Evolutionary conservation across 2,113 vertebrate genomes (phyloP), one percentile per base, ranked within the genome.

Genomic region (Rhabdornis inornatus): DNA sequence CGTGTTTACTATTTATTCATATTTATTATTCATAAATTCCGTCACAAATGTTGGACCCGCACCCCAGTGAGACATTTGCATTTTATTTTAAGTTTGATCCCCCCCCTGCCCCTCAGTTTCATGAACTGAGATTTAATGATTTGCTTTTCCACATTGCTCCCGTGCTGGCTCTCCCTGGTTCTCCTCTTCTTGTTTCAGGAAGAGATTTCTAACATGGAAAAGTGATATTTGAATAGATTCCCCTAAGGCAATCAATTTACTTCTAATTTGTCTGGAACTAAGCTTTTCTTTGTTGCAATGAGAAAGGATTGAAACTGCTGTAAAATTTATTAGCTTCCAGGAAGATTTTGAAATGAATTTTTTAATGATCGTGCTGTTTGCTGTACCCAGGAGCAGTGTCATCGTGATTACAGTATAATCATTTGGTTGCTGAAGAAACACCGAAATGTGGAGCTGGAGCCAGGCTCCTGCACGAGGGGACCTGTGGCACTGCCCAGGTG

Each of bases 211-310:
- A 98, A 98, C 93, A 92, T 92, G 91, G 96, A 98, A 97, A 98
- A 98, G 96, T 97, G 95, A 97, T 98, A 98, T 98, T 98, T 98
- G 97, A 98, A 97, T 97, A 97, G 92, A 98, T 97, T 97, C 97
- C 97, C 97, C 97, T 96, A 96, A 98, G 98, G 98, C 98, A 97
- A 97, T 98, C 98, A 98, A 98, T 98, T 98, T 98, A 98, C 97
- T 98, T 98, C 98, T 98, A 98, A 98, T 98, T 98, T 98, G 96
- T 98, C 97, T 98, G 96, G 97, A 98, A 98, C 96, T 98, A 98
- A 98, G 96, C 97, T 98, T 98, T 98, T 96, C 96, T 98, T 98
- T 98, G 97, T 98, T 97, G 95, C 96, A 96, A 96, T 95, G 96
- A 97, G 97, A 97, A 97, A 98, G 95, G 95, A 97, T 96, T 97